Conservation (phyloP, 2,888 invertebrate species). For the Cantharis rufa region DNA sequence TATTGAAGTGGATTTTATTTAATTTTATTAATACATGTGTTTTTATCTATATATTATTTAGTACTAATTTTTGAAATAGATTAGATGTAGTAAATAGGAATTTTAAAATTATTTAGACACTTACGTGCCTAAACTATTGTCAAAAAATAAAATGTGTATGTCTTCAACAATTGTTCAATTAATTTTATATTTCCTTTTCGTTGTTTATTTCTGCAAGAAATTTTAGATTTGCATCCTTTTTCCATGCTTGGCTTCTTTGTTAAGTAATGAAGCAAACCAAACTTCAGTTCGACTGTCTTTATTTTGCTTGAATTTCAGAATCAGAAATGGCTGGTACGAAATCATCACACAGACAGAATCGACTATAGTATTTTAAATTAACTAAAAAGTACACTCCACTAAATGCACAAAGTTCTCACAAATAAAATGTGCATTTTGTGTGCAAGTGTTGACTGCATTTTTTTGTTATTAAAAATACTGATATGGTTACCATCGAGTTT, state of each 20-base stretch:
- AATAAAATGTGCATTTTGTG: no score
- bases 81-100: not conserved
- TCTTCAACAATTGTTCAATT: not conserved
- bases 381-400: no score
- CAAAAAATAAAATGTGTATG: not conserved
- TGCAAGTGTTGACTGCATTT: no score
- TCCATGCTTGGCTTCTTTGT: not conserved
- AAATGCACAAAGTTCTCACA: no score
- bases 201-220: not conserved
- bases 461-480: no score
- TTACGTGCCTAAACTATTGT: conserved; percentile 7
- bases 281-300: not conserved
- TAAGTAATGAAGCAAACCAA: not conserved
- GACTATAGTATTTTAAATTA: no score
- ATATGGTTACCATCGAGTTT: no score
- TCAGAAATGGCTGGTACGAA: not conserved
- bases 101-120: conserved; percentile 5
- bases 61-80: not conserved
- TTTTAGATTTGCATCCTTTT: not conserved
- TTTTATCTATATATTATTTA: not conserved
- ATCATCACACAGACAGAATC: not conserved
- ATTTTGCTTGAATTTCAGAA: not conserved
- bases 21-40: not conserved
- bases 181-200: not conserved
- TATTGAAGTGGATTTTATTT: not conserved